Percentiles rank a stretch among this genome's conserved stretches.
Conservation (phyloP, 2,113 vertebrate species). For the Hypocryptadius cinnamomeus region DNA sequence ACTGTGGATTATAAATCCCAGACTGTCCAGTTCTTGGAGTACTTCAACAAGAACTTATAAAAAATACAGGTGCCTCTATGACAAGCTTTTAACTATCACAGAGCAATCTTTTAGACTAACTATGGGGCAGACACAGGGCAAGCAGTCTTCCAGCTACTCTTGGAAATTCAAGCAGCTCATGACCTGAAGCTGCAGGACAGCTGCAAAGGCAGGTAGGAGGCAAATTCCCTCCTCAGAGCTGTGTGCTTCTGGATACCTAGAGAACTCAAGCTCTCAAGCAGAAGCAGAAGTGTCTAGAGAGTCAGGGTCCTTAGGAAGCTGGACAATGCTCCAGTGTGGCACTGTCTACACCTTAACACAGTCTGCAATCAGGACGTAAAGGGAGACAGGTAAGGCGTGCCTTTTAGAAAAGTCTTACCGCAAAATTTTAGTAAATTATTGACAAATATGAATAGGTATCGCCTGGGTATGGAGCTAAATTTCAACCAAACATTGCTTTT, state of each 20-base stretch:
- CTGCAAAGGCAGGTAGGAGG: neutral
- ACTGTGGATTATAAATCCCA: neutral
- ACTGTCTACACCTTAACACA: neutral
- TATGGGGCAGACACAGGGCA: neutral
- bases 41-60: neutral
- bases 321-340: neutral
- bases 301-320: neutral
- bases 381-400: accelerated
- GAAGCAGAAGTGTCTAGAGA: neutral
- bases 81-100: neutral
- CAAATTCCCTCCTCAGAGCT: neutral
- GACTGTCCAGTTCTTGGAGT: neutral
- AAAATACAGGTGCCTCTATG: neutral
- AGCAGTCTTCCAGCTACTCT: neutral
- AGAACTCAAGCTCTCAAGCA: neutral
- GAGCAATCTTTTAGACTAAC: neutral
- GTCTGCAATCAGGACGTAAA: neutral
- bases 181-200: neutral
- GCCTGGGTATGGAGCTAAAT: neutral
- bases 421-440: neutral
- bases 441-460: neutral
- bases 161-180: neutral
- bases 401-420: neutral
- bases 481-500: neutral
- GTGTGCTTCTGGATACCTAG: neutral